Conservation (phyloP, 2,113 vertebrate genomes). For the Theristicus caerulescens region DNA sequence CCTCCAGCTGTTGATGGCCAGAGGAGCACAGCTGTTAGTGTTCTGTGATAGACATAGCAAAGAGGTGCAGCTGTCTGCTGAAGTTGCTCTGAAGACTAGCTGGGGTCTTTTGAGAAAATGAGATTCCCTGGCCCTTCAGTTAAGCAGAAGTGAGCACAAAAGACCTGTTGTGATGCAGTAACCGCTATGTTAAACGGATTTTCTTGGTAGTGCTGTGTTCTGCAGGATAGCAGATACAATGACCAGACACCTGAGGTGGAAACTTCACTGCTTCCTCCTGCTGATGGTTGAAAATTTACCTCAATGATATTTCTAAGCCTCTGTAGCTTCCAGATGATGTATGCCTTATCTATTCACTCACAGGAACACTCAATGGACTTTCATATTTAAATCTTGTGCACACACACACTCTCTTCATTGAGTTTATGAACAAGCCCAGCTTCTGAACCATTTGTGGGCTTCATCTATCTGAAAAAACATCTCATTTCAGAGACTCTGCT, state of each 20-base stretch:
- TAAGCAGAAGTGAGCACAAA: not conserved
- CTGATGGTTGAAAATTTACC: not conserved
- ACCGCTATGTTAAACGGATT: not conserved
- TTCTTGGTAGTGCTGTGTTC: not conserved
- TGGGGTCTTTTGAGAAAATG: not conserved
- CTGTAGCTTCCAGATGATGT: not conserved
- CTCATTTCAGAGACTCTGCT: not conserved
- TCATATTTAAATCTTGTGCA: not conserved
- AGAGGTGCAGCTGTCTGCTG: not conserved
- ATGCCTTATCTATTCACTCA: not conserved
- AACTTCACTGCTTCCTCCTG: not conserved
- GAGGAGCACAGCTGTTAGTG: not conserved
- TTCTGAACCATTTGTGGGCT: not conserved
- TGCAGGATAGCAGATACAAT: not conserved
- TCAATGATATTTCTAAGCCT: not conserved
- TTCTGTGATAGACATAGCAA: not conserved
- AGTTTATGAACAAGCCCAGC: not conserved
- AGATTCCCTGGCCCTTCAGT: not conserved
- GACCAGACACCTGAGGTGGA: not conserved
- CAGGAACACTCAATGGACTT: not conserved
- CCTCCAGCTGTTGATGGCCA: not conserved
- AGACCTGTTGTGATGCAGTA: not conserved
- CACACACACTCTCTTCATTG: not conserved
- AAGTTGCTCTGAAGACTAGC: not conserved
- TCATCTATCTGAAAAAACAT: slow-evolving; percentile 17